These are phyloP conservation scores for Triops longicaudatus DNA, from an alignment of 1,140 invertebrate genomes.

Conservation along the genomic window DNA sequence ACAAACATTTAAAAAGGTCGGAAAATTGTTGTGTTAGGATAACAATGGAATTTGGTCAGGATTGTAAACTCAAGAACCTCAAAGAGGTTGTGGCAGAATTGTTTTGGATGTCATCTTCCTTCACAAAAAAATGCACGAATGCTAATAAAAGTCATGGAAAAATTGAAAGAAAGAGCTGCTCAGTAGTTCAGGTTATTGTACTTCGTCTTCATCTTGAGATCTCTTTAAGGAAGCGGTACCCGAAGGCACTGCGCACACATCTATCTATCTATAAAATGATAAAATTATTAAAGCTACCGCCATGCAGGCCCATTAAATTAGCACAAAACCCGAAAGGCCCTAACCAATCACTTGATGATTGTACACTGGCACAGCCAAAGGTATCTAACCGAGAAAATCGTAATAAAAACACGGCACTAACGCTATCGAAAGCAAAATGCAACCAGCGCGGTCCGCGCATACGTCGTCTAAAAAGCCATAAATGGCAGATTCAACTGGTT, in stretches of 20 bases:
- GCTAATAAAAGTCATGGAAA: not conserved
- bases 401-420: not conserved
- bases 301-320: slow-evolving; percentile 15
- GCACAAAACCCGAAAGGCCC: not conserved
- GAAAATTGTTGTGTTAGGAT: too few species aligned
- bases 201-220: too few species aligned
- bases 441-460: not conserved
- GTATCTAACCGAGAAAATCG: not conserved
- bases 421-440: not conserved
- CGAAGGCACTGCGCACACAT: not conserved
- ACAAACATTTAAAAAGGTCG: too few species aligned
- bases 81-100: not conserved
- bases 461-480: not conserved
- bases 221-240: not conserved
- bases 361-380: not conserved
- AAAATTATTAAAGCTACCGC: slow-evolving; percentile 15
- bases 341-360: not conserved
- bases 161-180: not conserved
- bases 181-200: too few species aligned
- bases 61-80: not conserved
- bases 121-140: not conserved
- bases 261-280: not conserved
- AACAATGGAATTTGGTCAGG: not conserved
- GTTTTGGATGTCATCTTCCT: too few species aligned
- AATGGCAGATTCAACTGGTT: not conserved